Evolutionary conservation across 2,113 vertebrate species (phyloP).

Genomic region (Danionella cerebrum): DNA sequence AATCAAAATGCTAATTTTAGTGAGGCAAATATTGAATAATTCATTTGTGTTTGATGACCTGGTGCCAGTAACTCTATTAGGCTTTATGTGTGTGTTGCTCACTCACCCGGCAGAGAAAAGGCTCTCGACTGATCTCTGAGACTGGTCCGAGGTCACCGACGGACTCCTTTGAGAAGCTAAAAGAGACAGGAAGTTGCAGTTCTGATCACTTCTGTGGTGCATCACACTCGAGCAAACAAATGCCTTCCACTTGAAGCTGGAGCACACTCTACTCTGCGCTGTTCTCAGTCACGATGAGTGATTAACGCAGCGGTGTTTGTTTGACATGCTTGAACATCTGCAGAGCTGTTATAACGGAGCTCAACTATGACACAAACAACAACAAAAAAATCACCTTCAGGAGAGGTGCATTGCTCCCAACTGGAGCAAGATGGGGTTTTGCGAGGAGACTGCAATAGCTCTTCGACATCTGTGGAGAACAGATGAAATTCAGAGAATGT

Average conservation of each 20-base stretch:
- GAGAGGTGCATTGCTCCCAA: slow-evolving; percentile 60
- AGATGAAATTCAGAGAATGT: background rate
- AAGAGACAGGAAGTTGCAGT: slow-evolving; percentile 37
- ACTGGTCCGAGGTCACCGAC: slow-evolving; percentile 70
- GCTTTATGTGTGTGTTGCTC: background rate
- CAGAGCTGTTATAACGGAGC: background rate
- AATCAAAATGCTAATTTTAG: slow-evolving; percentile 9
- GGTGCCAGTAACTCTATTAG: background rate
- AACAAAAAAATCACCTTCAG: slow-evolving; percentile 61
- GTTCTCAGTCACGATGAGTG: background rate
- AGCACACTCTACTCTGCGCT: background rate
- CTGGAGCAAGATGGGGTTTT: slow-evolving; percentile 52
- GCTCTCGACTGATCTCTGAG: slow-evolving; percentile 73
- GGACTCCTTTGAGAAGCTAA: slow-evolving; percentile 69
- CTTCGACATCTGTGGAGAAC: slow-evolving; percentile 63
- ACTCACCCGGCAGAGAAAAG: slow-evolving; percentile 82
- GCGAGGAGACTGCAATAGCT: slow-evolving; percentile 44
- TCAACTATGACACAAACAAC: background rate
- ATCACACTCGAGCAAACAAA: slow-evolving; percentile 7
- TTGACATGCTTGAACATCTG: background rate
- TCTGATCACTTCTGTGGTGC: background rate
- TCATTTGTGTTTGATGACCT: background rate
- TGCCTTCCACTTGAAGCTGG: background rate
- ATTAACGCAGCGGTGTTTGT: background rate
- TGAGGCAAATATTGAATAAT: background rate